Evolutionary conservation across 2,113 vertebrate genomes (phyloP).

Genomic region (Poeciliopsis turrubarensis): DNA sequence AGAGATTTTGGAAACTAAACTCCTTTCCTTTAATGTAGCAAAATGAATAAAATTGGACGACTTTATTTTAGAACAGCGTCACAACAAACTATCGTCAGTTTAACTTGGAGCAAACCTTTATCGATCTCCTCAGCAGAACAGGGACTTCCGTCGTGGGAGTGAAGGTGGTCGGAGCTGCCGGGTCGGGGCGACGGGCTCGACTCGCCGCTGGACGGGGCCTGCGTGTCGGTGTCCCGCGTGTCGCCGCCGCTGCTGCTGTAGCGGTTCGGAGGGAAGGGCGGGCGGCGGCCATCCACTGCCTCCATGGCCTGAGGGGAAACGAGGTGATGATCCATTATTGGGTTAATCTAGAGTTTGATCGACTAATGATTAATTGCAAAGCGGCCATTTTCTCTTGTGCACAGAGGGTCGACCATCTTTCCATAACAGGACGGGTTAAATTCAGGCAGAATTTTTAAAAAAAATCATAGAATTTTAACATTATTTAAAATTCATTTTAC

Average conservation of each 20-base stretch:
- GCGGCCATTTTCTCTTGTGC: no score
- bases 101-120: conserved; percentile 82
- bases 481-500: no score
- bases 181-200: conserved; percentile 90
- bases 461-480: no score
- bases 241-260: conserved; percentile 79
- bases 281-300: conserved; percentile 88
- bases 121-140: conserved; percentile 91
- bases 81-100: background rate
- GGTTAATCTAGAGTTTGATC: no score
- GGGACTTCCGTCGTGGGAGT: conserved; percentile 90
- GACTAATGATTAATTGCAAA: no score
- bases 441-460: no score
- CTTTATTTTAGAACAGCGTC: no score
- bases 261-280: conserved; percentile 88
- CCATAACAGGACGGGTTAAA: no score
- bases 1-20: no score
- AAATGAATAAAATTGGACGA: no score
- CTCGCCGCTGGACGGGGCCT: conserved; percentile 88
- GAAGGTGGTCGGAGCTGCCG: conserved; percentile 84
- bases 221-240: conserved; percentile 91
- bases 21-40: no score
- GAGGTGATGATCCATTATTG: background rate
- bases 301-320: conserved; percentile 83
- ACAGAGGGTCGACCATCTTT: no score